A percentile compares a stretch with the other conserved stretches of the same genome.
Conservation (phyloP, 2,113 vertebrate genomes). For the Corythaixoides concolor region DNA sequence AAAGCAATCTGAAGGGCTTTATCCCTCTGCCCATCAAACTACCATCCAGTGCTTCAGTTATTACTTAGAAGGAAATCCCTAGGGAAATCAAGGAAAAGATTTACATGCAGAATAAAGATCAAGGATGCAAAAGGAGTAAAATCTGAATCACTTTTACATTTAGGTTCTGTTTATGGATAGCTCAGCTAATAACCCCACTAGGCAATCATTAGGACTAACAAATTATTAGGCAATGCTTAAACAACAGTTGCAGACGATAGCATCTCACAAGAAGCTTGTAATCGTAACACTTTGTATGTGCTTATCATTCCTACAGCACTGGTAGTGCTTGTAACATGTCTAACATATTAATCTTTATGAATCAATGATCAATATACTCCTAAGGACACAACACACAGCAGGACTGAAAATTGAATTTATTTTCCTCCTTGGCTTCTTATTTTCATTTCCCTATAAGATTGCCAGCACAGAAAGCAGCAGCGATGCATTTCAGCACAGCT, state of each 20-base stretch:
- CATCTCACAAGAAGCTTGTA: not conserved
- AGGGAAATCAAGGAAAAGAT: not conserved
- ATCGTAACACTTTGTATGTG: not conserved
- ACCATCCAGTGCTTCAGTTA: not conserved
- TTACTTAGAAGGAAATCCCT: not conserved
- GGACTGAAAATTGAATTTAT: not conserved
- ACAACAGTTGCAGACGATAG: not conserved
- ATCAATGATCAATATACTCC: not conserved
- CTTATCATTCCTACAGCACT: not conserved
- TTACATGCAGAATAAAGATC: not conserved
- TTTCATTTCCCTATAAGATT: not conserved
- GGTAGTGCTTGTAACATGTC: not conserved
- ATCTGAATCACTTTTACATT: not conserved
- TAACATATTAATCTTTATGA: not conserved
- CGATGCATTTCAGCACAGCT: not conserved
- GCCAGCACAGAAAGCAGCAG: not conserved
- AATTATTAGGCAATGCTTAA: not conserved
- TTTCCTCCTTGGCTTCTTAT: not conserved
- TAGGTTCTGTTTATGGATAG: not conserved
- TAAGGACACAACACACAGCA: not conserved
- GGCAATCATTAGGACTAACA: not conserved
- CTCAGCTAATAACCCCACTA: not conserved
- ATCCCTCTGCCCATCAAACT: not conserved
- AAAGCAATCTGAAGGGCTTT: not conserved
- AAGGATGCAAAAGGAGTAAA: not conserved